Conservation (phyloP, 2,888 invertebrate genomes). For the Lamproptera curius region DNA sequence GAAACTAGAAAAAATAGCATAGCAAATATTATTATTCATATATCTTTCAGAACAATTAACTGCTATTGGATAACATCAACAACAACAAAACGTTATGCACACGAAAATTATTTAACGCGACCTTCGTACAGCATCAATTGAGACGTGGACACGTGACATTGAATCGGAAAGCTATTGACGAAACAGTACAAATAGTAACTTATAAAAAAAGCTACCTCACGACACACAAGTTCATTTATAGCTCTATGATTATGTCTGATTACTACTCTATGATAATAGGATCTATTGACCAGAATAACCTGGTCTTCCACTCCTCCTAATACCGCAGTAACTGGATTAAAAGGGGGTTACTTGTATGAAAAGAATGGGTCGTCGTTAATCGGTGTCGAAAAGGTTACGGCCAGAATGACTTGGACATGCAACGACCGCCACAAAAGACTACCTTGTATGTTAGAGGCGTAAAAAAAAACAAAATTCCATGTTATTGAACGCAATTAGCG, state of each 20-base stretch:
- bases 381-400: conserved; percentile 49
- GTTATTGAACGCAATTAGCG: conserved; percentile 69
- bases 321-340: conserved; percentile 16
- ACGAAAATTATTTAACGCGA: too few species aligned
- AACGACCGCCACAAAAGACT: conserved; percentile 69
- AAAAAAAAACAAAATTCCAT: conserved; percentile 55
- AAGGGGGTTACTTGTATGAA: conserved; percentile 29
- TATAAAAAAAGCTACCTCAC: conserved; percentile 50
- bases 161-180: conserved; percentile 52
- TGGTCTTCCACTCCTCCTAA: conserved; percentile 37
- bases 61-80: too few species aligned
- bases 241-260: conserved; percentile 66
- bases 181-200: conserved; percentile 53
- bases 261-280: conserved; percentile 67
- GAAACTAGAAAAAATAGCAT: too few species aligned
- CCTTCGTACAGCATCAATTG: too few species aligned
- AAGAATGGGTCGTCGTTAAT: conserved; percentile 36
- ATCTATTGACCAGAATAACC: conserved; percentile 36
- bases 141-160: conserved; percentile 71
- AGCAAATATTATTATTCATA: too few species aligned
- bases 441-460: conserved; percentile 70
- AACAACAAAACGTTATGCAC: too few species aligned
- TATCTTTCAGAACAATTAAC: too few species aligned
- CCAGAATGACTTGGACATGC: conserved; percentile 62
- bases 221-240: conserved; percentile 58